A percentile compares a stretch with the other conserved stretches of the same genome.
phyloP scores from a whole-genome alignment of 1,140 invertebrate species.

The Drosophila biarmipes region DNA sequence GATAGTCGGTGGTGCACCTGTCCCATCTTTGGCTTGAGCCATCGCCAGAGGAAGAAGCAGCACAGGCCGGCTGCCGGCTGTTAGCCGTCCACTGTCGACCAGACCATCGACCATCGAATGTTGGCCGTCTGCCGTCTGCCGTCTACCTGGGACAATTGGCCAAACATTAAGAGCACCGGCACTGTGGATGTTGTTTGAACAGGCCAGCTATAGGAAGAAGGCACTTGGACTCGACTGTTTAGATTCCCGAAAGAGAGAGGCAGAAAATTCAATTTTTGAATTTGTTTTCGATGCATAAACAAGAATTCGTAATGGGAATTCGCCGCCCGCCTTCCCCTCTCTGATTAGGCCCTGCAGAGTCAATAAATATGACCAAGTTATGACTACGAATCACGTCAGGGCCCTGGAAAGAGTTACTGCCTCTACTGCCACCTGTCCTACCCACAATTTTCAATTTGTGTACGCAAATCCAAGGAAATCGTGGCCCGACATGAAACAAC shows the following conservation, averaged over 20 bases:
- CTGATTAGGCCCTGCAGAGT: constrained; percentile 62
- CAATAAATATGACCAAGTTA: constrained; percentile 74
- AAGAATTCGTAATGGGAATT: constrained; percentile 49
- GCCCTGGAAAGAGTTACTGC: background rate
- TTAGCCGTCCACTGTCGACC: constrained; percentile 4
- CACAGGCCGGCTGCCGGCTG: constrained; percentile 35
- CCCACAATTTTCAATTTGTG: constrained; percentile 45
- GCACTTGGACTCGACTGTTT: constrained; percentile 25
- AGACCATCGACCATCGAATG: constrained; percentile 5
- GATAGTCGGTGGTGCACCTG: constrained; percentile 21
- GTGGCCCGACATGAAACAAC: constrained; percentile 70
- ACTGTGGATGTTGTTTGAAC: constrained; percentile 48
- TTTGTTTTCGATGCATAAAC: constrained; percentile 75
- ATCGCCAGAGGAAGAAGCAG: constrained; percentile 16
- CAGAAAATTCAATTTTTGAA: constrained; percentile 46
- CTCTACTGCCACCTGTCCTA: constrained; percentile 42
- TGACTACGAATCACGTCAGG: constrained; percentile 70
- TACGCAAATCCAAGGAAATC: constrained; percentile 66
- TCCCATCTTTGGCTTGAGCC: constrained; percentile 39
- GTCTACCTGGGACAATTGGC: constrained; percentile 46
- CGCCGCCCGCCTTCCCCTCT: background rate
- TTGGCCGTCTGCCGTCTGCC: constrained; percentile 32
- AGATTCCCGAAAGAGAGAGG: constrained; percentile 42
- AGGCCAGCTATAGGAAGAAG: background rate
- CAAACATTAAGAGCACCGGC: constrained; percentile 47